Conservation (phyloP, 2,888 invertebrate species). For the Heliconius charithonia region DNA sequence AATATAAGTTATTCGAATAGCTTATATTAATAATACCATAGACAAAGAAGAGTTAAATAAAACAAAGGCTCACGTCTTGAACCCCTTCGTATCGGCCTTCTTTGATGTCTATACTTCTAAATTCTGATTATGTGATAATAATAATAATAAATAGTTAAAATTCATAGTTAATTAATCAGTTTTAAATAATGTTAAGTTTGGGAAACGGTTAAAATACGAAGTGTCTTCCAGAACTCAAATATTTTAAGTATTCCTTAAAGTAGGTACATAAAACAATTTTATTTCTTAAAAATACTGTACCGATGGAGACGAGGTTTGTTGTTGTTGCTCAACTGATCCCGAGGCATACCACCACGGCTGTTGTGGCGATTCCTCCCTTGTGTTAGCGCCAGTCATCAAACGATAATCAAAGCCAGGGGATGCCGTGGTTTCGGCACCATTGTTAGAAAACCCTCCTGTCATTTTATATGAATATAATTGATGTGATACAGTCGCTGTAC, state of each 20-base stretch:
- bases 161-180: neutral
- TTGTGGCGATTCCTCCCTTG: slow-evolving; percentile 77
- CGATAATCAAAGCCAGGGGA: slow-evolving; percentile 90
- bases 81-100: slow-evolving; percentile 8
- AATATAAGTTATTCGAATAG: neutral
- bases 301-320: slow-evolving; percentile 78
- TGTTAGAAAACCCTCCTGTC: slow-evolving; percentile 91
- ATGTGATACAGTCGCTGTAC: slow-evolving; percentile 82
- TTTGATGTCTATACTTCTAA: neutral
- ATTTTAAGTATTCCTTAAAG: neutral
- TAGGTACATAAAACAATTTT: neutral
- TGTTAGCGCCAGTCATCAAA: slow-evolving; percentile 84
- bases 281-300: slow-evolving; percentile 56
- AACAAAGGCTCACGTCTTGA: slow-evolving; percentile 20
- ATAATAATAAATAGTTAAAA: neutral
- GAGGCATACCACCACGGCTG: slow-evolving; percentile 90
- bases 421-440: slow-evolving; percentile 85
- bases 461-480: slow-evolving; percentile 94
- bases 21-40: slow-evolving; percentile 2
- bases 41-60: slow-evolving; percentile 27
- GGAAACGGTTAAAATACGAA: neutral
- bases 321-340: slow-evolving; percentile 83
- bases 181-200: neutral
- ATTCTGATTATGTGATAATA: neutral
- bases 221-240: neutral